These are phyloP conservation scores for Megaceryle torquata DNA, from an alignment of 2,113 vertebrate species.

Conservation along the genomic window DNA sequence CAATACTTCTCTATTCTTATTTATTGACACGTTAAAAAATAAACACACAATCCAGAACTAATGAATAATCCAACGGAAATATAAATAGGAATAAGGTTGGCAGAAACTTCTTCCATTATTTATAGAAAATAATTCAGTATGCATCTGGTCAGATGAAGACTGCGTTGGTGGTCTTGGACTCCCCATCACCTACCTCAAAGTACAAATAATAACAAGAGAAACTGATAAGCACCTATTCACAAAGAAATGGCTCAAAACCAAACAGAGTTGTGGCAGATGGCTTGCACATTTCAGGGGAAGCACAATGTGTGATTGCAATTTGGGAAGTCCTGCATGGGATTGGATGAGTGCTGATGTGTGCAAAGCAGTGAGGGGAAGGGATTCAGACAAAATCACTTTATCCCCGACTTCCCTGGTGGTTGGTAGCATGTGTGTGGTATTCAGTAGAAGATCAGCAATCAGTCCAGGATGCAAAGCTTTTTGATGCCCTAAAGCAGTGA, in stretches of 20 bases:
- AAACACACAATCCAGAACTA: background rate
- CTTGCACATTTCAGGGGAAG: slow-evolving; percentile 54
- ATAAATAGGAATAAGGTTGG: background rate
- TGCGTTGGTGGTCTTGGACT: slow-evolving; percentile 64
- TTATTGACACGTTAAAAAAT: background rate
- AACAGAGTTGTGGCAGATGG: slow-evolving; percentile 60
- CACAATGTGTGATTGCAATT: slow-evolving; percentile 2
- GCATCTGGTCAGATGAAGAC: slow-evolving; percentile 47
- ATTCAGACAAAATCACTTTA: slow-evolving; percentile 3
- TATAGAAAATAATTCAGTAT: slow-evolving; percentile 50
- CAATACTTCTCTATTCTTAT: background rate
- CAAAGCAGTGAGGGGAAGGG: background rate
- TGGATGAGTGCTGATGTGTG: background rate
- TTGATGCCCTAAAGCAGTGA: background rate
- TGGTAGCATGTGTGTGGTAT: slow-evolving; percentile 46
- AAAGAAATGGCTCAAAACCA: slow-evolving; percentile 49
- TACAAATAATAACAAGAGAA: slow-evolving; percentile 42
- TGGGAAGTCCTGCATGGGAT: background rate
- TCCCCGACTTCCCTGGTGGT: background rate
- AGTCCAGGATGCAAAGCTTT: background rate
- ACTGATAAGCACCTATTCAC: slow-evolving; percentile 58
- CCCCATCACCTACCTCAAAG: slow-evolving; percentile 26
- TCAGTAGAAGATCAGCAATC: background rate
- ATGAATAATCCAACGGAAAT: background rate
- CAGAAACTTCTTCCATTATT: slow-evolving; percentile 30